Evolutionary conservation across 2,888 invertebrate species (phyloP), one percentile per base, ranked within the genome.

Genomic region (Bugula neritina): DNA sequence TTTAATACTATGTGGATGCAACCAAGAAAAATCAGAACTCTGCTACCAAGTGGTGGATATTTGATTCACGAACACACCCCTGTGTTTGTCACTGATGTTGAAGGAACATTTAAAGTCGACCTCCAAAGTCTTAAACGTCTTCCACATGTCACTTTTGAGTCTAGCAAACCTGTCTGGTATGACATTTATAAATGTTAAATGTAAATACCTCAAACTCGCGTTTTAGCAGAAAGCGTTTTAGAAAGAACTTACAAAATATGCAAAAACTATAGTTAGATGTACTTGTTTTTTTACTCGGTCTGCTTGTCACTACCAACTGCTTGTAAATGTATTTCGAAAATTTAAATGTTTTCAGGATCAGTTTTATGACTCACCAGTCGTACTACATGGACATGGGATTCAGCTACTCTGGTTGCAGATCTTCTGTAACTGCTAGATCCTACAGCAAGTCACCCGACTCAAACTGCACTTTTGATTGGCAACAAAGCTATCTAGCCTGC

Each of bases 131-230:
- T 3, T 31, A 13, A 10, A 2, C 2, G n/a, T 13, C 34, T 63
- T 13, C 63, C 63, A 29, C 10, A 25, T 31, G 31, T 63, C 31
- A 63, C 31, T 29, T 63, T 63, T 31, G 27, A 63, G 17, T 25
- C 63, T 10, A 63, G 27, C 63, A 63, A 63, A n/a, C 63, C 27
- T 31, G 13, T 29, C 63, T 31, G 63, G 63, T 63, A 43, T 5
- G 43, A n/a, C n/a, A n/a, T n/a, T n/a, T n/a, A n/a, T n/a, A n/a
- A n/a, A n/a, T n/a, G n/a, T n/a, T n/a, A n/a, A n/a, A n/a, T n/a
- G n/a, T n/a, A n/a, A n/a, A n/a, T n/a, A n/a, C n/a, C n/a, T n/a
- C n/a, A n/a, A n/a, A n/a, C n/a, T n/a, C n/a, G n/a, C n/a, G n/a
- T n/a, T n/a, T n/a, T n/a, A n/a, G n/a, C n/a, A n/a, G n/a, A n/a